A percentile compares a stretch with the other conserved stretches of the same genome.
phyloP scores from a whole-genome alignment of 2,888 invertebrate genomes.

The Lymantria dispar region DNA sequence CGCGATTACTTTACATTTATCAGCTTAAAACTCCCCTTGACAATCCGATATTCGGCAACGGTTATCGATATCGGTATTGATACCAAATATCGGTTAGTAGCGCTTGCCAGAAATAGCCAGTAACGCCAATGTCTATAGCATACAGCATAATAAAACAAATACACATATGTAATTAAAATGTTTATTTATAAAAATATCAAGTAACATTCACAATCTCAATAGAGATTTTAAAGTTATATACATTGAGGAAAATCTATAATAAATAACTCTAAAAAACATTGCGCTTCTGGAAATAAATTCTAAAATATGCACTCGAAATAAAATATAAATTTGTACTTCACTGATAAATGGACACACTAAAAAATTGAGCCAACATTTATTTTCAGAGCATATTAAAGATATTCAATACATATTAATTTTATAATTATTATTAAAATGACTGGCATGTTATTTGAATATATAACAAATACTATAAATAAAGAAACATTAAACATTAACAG shows the following conservation, averaged over 20 bases:
- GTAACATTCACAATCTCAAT: slow-evolving; percentile 68
- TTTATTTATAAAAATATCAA: slow-evolving; percentile 69
- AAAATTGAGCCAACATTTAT: neutral
- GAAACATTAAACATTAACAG: neutral
- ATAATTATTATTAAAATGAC: neutral
- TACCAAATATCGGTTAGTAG: no score
- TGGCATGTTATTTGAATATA: neutral
- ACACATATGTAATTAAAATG: slow-evolving; percentile 42
- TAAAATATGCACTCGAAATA: slow-evolving; percentile 33
- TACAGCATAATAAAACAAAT: neutral
- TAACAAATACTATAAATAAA: neutral
- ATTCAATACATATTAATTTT: neutral
- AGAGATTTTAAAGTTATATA: slow-evolving; percentile 64
- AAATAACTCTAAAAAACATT: slow-evolving; percentile 50
- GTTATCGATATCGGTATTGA: no score
- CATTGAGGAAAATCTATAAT: slow-evolving; percentile 47
- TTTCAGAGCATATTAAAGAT: neutral
- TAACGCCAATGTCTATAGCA: no score
- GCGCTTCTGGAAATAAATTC: slow-evolving; percentile 31
- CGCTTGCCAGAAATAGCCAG: no score
- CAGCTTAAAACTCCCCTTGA: no score
- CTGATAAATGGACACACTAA: slow-evolving; percentile 4
- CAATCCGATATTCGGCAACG: no score
- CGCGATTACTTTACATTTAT: no score
- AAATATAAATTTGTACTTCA: slow-evolving; percentile 41